phyloP scores from a whole-genome alignment of 2,113 vertebrate genomes.

The Ornithorhynchus anatinus region DNA sequence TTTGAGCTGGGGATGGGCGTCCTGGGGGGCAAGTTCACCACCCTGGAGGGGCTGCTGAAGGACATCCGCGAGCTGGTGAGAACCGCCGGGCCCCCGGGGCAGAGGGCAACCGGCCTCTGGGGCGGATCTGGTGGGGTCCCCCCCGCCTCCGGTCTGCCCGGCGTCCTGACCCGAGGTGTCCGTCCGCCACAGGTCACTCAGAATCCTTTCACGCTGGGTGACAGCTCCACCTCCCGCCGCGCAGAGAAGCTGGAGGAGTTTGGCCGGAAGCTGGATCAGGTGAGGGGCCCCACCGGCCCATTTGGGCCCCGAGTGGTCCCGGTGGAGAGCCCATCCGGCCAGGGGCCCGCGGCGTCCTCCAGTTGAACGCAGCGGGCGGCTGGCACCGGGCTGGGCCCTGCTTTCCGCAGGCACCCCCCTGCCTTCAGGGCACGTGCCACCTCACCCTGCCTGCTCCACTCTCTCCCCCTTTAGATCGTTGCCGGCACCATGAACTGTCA shows the following conservation, averaged over 20 bases:
- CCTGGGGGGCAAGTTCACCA: conserved; percentile 93
- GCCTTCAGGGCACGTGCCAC: too few relatives aligned
- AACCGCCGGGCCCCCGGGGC: not conserved
- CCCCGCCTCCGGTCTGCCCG: too few relatives aligned
- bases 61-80: conserved; percentile 88
- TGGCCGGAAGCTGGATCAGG: conserved; percentile 79
- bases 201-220: conserved; percentile 90
- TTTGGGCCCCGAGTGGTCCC: too few relatives aligned
- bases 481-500: conserved; percentile 73
- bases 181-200: conserved; percentile 76
- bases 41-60: conserved; percentile 89
- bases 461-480: conserved; percentile 63
- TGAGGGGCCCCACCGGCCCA: too few relatives aligned
- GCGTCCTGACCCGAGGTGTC: too few relatives aligned
- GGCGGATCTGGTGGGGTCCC: not conserved
- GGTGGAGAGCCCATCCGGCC: too few relatives aligned
- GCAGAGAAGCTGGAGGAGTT: conserved; percentile 79
- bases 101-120: not conserved
- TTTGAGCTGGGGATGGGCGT: conserved; percentile 95
- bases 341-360: too few relatives aligned
- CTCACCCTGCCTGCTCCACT: not conserved
- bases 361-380: too few relatives aligned
- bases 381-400: fast-evolving
- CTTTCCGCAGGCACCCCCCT: not conserved
- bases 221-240: conserved; percentile 72